Conservation (phyloP, 1,140 invertebrate species). For the Drosophila miranda region DNA sequence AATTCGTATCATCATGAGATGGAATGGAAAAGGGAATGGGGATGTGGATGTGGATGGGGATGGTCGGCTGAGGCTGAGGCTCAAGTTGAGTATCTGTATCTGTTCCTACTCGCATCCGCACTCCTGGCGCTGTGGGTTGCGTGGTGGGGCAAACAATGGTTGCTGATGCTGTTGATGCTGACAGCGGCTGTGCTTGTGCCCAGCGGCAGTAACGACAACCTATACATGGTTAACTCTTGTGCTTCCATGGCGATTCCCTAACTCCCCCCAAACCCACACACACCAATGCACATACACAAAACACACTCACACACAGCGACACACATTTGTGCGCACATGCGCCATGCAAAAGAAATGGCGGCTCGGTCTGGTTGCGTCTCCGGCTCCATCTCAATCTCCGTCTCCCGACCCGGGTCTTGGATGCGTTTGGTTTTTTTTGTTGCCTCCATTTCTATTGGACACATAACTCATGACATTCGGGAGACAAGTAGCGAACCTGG, state of each 20-base stretch:
- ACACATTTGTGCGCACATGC: slow-evolving; percentile 66
- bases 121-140: slow-evolving; percentile 37
- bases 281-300: slow-evolving; percentile 5
- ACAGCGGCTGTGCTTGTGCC: slow-evolving; percentile 50
- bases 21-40: slow-evolving; percentile 5
- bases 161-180: slow-evolving; percentile 46
- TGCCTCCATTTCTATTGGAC: slow-evolving; percentile 44
- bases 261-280: slow-evolving; percentile 23
- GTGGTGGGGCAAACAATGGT: slow-evolving; percentile 70
- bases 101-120: slow-evolving; percentile 7
- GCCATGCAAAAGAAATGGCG: slow-evolving; percentile 74
- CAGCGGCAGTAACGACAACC: slow-evolving; percentile 48
- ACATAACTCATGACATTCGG: slow-evolving; percentile 71
- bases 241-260: slow-evolving; percentile 55
- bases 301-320: slow-evolving; percentile 11
- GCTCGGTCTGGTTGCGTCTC: slow-evolving; percentile 9
- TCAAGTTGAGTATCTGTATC: slow-evolving; percentile 18
- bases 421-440: slow-evolving; percentile 8
- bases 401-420: slow-evolving; percentile 28
- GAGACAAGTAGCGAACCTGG: slow-evolving; percentile 43
- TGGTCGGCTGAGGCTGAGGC: slow-evolving; percentile 4
- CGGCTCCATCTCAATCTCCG: slow-evolving; percentile 13
- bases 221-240: slow-evolving; percentile 53
- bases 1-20: slow-evolving; percentile 12
- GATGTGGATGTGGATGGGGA: slow-evolving; percentile 6